phyloP scores from a whole-genome alignment of 2,888 invertebrate genomes.

The Zhuqinia jingwanae region DNA sequence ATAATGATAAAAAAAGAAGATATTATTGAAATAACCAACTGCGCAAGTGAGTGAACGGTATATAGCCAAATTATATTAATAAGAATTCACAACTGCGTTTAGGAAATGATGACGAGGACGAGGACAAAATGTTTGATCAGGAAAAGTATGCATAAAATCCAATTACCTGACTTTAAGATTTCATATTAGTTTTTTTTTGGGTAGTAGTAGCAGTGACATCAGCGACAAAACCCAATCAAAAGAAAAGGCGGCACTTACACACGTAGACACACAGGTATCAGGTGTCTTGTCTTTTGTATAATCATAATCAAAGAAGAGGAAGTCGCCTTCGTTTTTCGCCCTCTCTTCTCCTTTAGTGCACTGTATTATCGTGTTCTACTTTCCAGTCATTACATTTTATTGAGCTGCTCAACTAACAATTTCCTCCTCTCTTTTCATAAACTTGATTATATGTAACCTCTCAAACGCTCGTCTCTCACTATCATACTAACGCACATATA shows the following conservation, averaged over 20 bases:
- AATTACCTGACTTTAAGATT: constrained; percentile 27
- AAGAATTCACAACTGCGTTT: too few species aligned
- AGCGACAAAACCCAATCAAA: background rate
- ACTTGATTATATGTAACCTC: background rate
- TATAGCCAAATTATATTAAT: too few species aligned
- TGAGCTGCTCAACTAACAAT: constrained; percentile 29
- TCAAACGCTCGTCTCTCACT: too few species aligned
- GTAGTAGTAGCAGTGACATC: too few species aligned
- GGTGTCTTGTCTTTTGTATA: too few species aligned
- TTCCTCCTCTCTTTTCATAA: constrained; percentile 11
- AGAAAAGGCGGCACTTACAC: too few species aligned
- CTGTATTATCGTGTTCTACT: constrained; percentile 15
- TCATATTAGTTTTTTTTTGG: constrained; percentile 12
- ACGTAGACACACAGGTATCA: background rate
- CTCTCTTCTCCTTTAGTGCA: background rate
- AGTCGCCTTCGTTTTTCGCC: background rate
- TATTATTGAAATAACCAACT: background rate
- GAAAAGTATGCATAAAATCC: constrained; percentile 36
- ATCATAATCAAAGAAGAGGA: background rate
- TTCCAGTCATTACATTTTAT: constrained; percentile 46
- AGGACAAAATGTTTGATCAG: constrained; percentile 9
- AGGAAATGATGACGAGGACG: constrained; percentile 5
- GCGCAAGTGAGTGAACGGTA: background rate
- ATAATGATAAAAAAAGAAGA: background rate
- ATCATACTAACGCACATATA: background rate